Conservation (phyloP, 2,113 vertebrate genomes). For the Ginglymostoma cirratum region DNA sequence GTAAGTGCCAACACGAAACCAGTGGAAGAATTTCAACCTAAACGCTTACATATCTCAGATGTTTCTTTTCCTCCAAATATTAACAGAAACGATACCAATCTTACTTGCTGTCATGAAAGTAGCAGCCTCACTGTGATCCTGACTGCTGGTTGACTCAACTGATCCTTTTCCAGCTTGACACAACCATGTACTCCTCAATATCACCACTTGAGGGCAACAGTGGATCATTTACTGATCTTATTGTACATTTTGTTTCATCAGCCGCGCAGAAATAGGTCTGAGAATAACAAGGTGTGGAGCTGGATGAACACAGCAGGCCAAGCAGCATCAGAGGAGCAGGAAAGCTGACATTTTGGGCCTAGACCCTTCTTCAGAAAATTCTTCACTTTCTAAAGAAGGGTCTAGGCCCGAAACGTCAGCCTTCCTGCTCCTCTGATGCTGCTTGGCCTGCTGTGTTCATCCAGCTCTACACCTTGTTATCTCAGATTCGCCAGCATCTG, state of each 20-base stretch:
- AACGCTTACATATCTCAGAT: not conserved
- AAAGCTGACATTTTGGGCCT: too few species aligned
- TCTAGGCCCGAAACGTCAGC: too few species aligned
- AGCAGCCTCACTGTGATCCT: not conserved
- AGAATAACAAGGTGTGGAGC: too few species aligned
- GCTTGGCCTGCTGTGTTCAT: too few species aligned
- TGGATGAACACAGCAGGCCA: too few species aligned
- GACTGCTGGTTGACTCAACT: not conserved
- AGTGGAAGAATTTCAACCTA: not conserved
- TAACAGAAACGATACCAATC: not conserved
- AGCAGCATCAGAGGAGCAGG: too few species aligned
- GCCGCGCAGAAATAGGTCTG: not conserved
- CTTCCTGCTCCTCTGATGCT: too few species aligned
- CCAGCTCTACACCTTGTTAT: too few species aligned
- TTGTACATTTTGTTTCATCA: not conserved
- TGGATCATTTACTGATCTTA: not conserved
- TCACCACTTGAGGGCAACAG: conserved; percentile 26
- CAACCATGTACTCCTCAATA: not conserved
- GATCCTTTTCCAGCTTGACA: not conserved
- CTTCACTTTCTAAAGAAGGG: too few species aligned
- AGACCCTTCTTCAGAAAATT: too few species aligned
- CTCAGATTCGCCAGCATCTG: too few species aligned
- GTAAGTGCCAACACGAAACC: not conserved
- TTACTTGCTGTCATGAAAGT: not conserved
- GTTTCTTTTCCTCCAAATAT: not conserved